Percentiles rank a stretch among this genome's conserved stretches.
phyloP scores from a whole-genome alignment of 2,797 vertebrate species.

The Eutrigla gurnardus region DNA sequence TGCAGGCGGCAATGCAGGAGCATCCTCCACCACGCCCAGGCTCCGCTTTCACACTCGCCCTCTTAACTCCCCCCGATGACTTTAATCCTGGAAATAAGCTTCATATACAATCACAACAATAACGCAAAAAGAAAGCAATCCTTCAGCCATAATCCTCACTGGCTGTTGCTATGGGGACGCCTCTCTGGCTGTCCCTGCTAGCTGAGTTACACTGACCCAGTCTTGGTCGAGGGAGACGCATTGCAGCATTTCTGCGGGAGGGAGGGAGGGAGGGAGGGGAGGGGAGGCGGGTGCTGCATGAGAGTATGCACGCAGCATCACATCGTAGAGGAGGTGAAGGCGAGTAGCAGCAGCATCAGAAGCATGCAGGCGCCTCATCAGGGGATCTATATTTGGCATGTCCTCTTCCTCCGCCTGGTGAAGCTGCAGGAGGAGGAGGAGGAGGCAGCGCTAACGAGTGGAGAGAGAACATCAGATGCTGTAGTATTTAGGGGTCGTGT shows the following conservation, averaged over 20 bases:
- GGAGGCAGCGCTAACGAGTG: too few species aligned
- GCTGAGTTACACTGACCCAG: slow-evolving; percentile 86
- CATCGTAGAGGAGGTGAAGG: slow-evolving; percentile 47
- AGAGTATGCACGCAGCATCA: slow-evolving; percentile 60
- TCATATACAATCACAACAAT: slow-evolving; percentile 61
- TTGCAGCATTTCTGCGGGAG: slow-evolving; percentile 88
- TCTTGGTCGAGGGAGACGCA: slow-evolving; percentile 85
- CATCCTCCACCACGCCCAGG: slow-evolving; percentile 11
- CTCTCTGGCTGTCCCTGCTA: slow-evolving; percentile 60
- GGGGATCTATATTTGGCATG: slow-evolving; percentile 70
- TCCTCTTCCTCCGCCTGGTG: slow-evolving; percentile 18
- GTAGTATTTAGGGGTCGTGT: too few species aligned
- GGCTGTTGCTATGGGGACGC: slow-evolving; percentile 84
- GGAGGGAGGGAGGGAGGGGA: slow-evolving; percentile 57
- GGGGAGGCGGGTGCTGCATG: slow-evolving; percentile 65
- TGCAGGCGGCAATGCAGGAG: slow-evolving; percentile 1
- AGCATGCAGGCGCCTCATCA: slow-evolving; percentile 57
- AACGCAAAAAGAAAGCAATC: slow-evolving; percentile 33
- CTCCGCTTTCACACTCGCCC: not conserved
- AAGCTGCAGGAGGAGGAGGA: not conserved
- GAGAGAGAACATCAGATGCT: too few species aligned
- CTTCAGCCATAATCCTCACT: slow-evolving; percentile 58
- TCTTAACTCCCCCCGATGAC: not conserved
- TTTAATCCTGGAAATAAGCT: slow-evolving; percentile 44
- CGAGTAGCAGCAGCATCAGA: slow-evolving; percentile 28